Percentiles rank a stretch among this genome's conserved stretches.
Conservation (phyloP, 2,888 invertebrate genomes). For the Sceliomorpha sp. region DNA sequence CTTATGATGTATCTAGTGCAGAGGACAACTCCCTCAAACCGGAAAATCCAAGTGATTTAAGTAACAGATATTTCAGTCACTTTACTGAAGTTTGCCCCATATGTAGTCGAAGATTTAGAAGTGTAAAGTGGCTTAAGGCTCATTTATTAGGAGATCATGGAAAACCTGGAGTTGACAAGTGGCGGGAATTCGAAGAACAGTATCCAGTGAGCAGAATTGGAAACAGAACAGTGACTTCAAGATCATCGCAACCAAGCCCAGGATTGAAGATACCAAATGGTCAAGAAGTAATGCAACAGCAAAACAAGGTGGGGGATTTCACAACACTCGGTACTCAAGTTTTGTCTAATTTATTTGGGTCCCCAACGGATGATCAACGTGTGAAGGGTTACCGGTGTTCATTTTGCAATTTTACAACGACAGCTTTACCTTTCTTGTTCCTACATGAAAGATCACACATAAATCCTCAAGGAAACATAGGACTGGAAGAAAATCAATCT, state of each 20-base stretch:
- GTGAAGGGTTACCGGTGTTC: conserved; percentile 93
- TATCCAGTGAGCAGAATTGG: conserved; percentile 79
- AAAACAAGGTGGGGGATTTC: conserved; percentile 53
- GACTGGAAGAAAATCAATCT: conserved; percentile 69
- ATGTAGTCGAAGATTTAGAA: conserved; percentile 92
- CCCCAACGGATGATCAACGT: conserved; percentile 80
- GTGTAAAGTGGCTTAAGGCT: conserved; percentile 92
- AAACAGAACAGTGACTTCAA: conserved; percentile 77
- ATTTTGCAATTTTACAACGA: conserved; percentile 93
- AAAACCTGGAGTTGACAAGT: conserved; percentile 84
- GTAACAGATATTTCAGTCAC: conserved; percentile 85
- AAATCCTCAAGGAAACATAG: conserved; percentile 77
- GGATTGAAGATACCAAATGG: conserved; percentile 84
- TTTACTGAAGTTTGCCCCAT: conserved; percentile 90
- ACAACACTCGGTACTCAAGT: conserved; percentile 81
- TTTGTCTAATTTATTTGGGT: conserved; percentile 81
- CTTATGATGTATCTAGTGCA: conserved; percentile 63
- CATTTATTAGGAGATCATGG: conserved; percentile 94
- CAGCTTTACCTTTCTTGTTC: conserved; percentile 93
- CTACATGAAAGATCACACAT: conserved; percentile 94
- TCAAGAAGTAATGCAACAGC: conserved; percentile 68
- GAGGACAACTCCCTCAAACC: conserved; percentile 82
- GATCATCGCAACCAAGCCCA: conserved; percentile 76
- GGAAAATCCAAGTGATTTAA: conserved; percentile 83
- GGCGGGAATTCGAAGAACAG: conserved; percentile 83